Base-by-base conservation (phyloP, 2,113 vertebrate genomes). In the Ceyx margarethae region DNA sequence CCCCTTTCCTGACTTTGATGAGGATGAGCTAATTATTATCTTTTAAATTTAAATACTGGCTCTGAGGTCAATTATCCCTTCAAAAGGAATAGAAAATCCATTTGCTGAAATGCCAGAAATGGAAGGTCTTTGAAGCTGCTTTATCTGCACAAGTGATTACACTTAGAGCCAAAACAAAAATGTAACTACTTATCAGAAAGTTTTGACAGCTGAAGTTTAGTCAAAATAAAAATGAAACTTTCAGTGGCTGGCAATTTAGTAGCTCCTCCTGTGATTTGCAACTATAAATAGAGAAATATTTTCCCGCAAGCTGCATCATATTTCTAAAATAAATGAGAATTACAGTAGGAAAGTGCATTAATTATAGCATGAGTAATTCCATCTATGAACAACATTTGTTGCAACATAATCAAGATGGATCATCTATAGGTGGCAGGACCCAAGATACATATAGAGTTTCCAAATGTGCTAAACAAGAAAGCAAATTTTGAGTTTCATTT, bases 11-110 rank as follows among this genome's bases (percentile, higher is more conserved):
- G 76, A 43, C 56, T 93, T 87, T 65, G 67, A 60, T 21, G 42
- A 62, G 72, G 56, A 50, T 92, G 48, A 92, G 73, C 67, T 87
- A 91, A 65, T 87, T 76, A 89, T 75, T 85, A 91, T 79, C 28
- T 56, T 81, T 87, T 85, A 54, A 94, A 92, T 90, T 92, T 93
- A 96, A 95, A 84, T 81, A 78, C 29, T 77, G 81, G 53, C 71
- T 91, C 51, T 71, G 69, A 93, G 85, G 88, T 95, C 92, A 95
- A 93, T 94, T 91, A 91, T 85, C 57, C 86, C 88, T 96, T 96
- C 87, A 90, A 93, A 95, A 93, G 57, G 83, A 89, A 93, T 62
- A 87, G 90, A 88, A 90, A 93, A 96, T 95, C 91, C 91, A 91
- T 95, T 96, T 82, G 83, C 69, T 93, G 69, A 80, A 93, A 95